phyloP scores from a whole-genome alignment of 2,888 invertebrate species.

The Atrina japonica region DNA sequence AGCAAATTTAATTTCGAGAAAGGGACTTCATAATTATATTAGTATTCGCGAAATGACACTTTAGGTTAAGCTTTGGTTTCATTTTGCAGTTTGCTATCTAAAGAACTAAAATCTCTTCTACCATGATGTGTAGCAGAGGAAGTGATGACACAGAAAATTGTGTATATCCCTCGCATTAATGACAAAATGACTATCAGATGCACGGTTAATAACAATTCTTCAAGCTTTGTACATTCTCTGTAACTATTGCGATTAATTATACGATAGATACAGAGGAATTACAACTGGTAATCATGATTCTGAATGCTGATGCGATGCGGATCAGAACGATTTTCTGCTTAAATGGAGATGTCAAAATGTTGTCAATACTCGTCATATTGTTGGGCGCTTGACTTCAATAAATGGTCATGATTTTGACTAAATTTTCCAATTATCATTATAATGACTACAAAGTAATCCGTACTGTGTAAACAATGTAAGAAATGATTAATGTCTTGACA shows the following conservation, averaged over 20 bases:
- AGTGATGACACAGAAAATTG: constrained; percentile 36
- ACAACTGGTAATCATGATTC: constrained; percentile 36
- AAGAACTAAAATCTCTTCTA: neutral
- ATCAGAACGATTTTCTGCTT: constrained; percentile 40
- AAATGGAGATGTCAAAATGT: constrained; percentile 34
- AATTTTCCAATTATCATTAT: constrained; percentile 36
- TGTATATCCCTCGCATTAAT: constrained; percentile 31
- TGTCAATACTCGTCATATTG: constrained; percentile 23
- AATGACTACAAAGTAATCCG: constrained; percentile 30
- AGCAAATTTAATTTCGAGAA: constrained; percentile 38
- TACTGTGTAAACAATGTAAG: constrained; percentile 38
- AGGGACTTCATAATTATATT: constrained; percentile 44
- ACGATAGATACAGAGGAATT: constrained; percentile 35
- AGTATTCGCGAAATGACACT: constrained; percentile 15
- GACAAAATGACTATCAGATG: constrained; percentile 34
- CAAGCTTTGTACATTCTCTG: constrained; percentile 28
- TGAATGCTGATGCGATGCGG: constrained; percentile 39
- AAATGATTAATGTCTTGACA: constrained; percentile 30
- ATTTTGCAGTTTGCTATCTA: constrained; percentile 2
- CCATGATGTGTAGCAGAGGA: neutral
- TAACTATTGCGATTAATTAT: constrained; percentile 40
- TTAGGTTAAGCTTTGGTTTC: constrained; percentile 6
- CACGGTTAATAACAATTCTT: constrained; percentile 30
- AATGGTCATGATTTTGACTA: constrained; percentile 26
- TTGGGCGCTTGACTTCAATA: constrained; percentile 24